These are phyloP conservation scores for Dicrostonyx torquatus DNA, from an alignment of 2,797 vertebrate species.

Conservation along the genomic window DNA sequence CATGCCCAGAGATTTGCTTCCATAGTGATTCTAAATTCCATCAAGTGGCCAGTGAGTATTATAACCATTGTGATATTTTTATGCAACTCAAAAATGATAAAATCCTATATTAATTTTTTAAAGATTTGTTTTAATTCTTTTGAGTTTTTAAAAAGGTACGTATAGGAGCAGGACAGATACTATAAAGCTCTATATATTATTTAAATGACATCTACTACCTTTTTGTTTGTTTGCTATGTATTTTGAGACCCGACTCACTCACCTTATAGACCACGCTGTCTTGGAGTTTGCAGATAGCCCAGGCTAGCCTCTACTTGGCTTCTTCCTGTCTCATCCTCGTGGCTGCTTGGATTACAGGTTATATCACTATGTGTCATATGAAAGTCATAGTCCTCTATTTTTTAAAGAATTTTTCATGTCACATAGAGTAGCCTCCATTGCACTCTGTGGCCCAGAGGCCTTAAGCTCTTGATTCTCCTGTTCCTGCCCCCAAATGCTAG, in stretches of 20 bases:
- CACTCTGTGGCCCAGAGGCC: too few species aligned
- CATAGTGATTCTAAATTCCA: background rate
- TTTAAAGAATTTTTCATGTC: background rate
- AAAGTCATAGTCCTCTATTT: background rate
- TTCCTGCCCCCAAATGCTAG: background rate
- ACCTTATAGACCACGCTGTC: background rate
- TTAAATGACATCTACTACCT: background rate
- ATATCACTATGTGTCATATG: background rate
- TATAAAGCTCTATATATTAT: background rate
- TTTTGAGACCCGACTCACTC: background rate
- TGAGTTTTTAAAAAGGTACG: background rate
- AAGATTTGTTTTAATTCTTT: constrained; percentile 41
- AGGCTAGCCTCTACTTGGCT: background rate
- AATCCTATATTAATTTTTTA: constrained; percentile 14
- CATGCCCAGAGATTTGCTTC: background rate
- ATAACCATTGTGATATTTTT: background rate
- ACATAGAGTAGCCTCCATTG: background rate
- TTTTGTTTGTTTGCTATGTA: background rate
- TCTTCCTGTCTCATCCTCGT: background rate
- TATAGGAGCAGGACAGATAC: background rate
- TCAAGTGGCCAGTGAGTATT: background rate
- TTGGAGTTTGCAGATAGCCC: background rate
- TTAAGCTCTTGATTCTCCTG: background rate
- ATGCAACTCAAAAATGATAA: constrained; percentile 8
- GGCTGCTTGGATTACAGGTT: background rate